A percentile compares a stretch with the other conserved stretches of the same genome.
phyloP scores from a whole-genome alignment of 2,888 invertebrate genomes.

The Andrena haemorrhoa region DNA sequence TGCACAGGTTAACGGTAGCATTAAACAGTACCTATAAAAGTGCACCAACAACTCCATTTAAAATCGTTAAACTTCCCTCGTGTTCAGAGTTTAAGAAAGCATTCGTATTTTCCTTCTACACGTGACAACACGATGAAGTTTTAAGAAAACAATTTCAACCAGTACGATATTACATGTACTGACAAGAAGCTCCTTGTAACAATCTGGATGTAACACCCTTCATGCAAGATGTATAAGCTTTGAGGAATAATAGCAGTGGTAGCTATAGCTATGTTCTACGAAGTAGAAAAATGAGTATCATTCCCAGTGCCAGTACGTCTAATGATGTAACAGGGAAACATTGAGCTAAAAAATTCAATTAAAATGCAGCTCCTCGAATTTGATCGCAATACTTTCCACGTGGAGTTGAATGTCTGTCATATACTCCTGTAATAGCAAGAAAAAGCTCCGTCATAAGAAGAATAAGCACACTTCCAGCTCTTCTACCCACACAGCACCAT shows the following conservation, averaged over 20 bases:
- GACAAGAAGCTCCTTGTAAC: no score
- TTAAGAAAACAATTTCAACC: not conserved
- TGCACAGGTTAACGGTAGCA: not conserved
- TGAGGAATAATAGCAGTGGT: not conserved
- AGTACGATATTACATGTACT: no score
- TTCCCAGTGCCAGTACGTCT: not conserved
- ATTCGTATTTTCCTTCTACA: not conserved
- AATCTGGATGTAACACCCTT: not conserved
- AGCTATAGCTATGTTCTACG: not conserved
- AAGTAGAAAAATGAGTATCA: not conserved
- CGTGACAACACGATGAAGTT: not conserved
- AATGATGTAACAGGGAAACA: not conserved
- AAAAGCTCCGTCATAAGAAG: no score
- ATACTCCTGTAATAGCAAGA: no score
- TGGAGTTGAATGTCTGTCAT: no score
- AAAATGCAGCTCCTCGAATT: not conserved
- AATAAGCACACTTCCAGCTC: no score
- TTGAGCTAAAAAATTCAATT: not conserved
- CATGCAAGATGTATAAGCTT: not conserved
- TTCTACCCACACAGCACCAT: no score
- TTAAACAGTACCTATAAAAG: not conserved
- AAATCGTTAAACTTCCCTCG: not conserved
- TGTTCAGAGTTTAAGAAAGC: not conserved
- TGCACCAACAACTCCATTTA: not conserved
- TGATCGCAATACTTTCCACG: no score